Evolutionary conservation across 2,888 invertebrate species (phyloP).

Genomic region (Caenorhabditis afra): DNA sequence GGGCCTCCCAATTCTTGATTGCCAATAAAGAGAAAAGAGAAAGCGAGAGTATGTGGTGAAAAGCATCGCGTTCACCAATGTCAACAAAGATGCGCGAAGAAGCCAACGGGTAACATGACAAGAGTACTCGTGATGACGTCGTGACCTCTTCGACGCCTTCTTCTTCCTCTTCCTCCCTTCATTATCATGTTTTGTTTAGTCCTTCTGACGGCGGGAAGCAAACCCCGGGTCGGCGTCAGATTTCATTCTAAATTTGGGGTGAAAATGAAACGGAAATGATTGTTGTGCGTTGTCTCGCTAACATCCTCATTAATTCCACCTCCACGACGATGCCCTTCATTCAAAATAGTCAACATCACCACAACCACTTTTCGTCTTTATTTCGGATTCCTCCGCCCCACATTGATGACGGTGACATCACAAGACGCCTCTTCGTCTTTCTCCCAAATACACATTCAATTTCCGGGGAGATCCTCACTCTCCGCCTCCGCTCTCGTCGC

Average conservation of each 20-base stretch:
- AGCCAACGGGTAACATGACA: conserved; percentile 24
- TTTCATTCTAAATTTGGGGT: neutral
- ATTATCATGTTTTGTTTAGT: conserved; percentile 27
- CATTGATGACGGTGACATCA: conserved; percentile 19
- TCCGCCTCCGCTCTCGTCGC: neutral
- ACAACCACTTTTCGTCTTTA: too few species aligned
- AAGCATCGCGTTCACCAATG: conserved; percentile 54
- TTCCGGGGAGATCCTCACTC: neutral
- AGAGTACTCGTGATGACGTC: conserved; percentile 51
- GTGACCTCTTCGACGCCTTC: neutral
- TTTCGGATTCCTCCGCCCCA: neutral
- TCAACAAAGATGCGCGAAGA: conserved; percentile 41
- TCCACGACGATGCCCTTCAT: conserved; percentile 1
- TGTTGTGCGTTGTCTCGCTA: too few species aligned
- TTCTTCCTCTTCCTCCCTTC: conserved; percentile 20
- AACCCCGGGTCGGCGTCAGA: conserved; percentile 17
- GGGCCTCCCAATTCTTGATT: conserved; percentile 29
- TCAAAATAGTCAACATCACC: too few species aligned
- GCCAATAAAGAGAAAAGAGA: conserved; percentile 46
- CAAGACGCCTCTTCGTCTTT: conserved; percentile 19
- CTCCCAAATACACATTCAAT: conserved; percentile 14
- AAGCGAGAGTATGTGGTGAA: conserved; percentile 44
- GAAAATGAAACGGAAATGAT: too few species aligned
- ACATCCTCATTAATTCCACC: conserved; percentile 37
- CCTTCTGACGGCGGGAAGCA: neutral